A percentile compares a stretch with the other conserved stretches of the same genome.
Evolutionary conservation across 2,113 vertebrate species (phyloP).

Genomic region (Oryzias javanicus): DNA sequence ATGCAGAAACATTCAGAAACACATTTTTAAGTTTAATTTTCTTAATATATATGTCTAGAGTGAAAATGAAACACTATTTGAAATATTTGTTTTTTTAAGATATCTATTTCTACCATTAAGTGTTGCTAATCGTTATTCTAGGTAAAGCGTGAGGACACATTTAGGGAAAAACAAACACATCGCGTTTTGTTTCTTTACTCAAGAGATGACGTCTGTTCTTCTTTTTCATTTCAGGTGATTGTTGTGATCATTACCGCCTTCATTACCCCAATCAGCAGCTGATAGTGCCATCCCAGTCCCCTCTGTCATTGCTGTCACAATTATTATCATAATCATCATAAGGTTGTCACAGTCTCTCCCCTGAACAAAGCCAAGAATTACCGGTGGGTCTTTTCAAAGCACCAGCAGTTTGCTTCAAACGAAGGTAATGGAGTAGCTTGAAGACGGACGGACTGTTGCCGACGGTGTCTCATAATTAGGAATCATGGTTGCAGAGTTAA

Average conservation of each 20-base stretch:
- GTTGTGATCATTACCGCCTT: conserved; percentile 40
- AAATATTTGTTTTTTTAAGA: too few relatives aligned
- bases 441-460: conserved; percentile 6
- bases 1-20: too few relatives aligned
- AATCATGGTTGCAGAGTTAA: conserved; percentile 31
- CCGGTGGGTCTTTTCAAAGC: not conserved
- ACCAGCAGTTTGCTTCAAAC: not conserved
- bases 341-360: not conserved
- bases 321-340: conserved; percentile 18
- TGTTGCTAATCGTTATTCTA: too few relatives aligned
- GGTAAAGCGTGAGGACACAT: too few relatives aligned
- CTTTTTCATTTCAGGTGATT: conserved; percentile 4
- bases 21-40: too few relatives aligned
- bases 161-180: not conserved
- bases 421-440: not conserved
- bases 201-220: not conserved
- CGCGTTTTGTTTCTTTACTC: not conserved
- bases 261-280: conserved; percentile 52
- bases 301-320: conserved; percentile 20
- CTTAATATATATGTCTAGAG: too few relatives aligned
- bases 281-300: conserved; percentile 3
- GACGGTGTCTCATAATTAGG: conserved; percentile 16
- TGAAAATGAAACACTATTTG: too few relatives aligned
- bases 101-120: too few relatives aligned
- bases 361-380: not conserved